Base-by-base conservation (phyloP, 2,888 invertebrate genomes). In the Salticus scenicus region DNA sequence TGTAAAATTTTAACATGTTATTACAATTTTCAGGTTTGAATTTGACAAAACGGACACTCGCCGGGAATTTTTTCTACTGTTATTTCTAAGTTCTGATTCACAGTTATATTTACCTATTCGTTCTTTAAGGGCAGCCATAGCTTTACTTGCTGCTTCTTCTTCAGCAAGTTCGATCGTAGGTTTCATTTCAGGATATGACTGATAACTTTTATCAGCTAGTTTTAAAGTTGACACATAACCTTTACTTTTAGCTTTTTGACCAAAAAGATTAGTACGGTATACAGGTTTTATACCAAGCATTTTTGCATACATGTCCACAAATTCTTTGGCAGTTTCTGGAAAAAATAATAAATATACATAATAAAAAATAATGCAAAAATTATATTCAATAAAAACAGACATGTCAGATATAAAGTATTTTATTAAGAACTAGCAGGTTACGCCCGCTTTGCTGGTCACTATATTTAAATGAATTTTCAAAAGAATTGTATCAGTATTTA, bases 131-230 rank as follows among this genome's bases (percentile, higher is more conserved):
- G 33, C 77, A 67, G 84, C 74, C 10, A 84, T 77, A 27, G 88
- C 88, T 69, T 66, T 47, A 71, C 70, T 33, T 14, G 87, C 83
- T 24, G 87, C 88, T 12, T 87, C 84, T 33, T 87, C 84, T 78
- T 88, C 81, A 24, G 88, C 87, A 27, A 84, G 83, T 24, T 67
- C 71, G 10, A 24, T 42, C 20, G 84, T 78, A 27, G 20, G 63
- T 20, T 76, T 77, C 14, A 77, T 67, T 14, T 78, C 63, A 37
- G 88, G 88, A 63, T 87, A 88, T 8, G 87, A 84, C 5, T 30
- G 41, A 47, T 80, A 84, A 12, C 12, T 70, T 51, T 67, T 64
- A 12, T 70, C 72, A 24, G 63, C 77, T 28, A 88, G 27, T 24
- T 33, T 57, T 2, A 88, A 69, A 17, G n/a, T 83, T 0, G 83